Percentiles rank a stretch among this genome's conserved stretches.
phyloP scores from a whole-genome alignment of 37 sponge, comb jelly and placozoan species.

The Crambe crambe region DNA sequence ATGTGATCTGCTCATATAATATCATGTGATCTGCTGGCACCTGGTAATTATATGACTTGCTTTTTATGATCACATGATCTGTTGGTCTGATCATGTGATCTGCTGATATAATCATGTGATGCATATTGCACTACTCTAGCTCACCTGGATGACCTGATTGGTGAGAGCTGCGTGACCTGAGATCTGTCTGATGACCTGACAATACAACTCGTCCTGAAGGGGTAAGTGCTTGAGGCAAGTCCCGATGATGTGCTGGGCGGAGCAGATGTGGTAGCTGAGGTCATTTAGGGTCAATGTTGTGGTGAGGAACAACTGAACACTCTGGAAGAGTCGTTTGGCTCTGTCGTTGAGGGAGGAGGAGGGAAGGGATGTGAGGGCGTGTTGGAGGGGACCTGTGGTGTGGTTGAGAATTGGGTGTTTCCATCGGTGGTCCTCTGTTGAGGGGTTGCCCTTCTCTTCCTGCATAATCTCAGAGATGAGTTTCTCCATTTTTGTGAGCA shows the following conservation, averaged over 20 bases:
- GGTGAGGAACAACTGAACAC: constrained; percentile 43
- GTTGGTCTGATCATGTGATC: not conserved
- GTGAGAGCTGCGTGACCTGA: constrained; percentile 13
- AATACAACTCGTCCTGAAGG: constrained; percentile 76
- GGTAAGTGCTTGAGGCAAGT: constrained; percentile 37
- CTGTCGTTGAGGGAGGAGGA: constrained; percentile 28
- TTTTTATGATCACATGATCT: not conserved
- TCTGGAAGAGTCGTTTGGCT: constrained; percentile 48
- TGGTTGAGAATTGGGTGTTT: constrained; percentile 39
- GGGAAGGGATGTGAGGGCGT: constrained; percentile 49
- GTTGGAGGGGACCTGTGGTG: constrained; percentile 19
- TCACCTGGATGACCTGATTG: constrained; percentile 9
- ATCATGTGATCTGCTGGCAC: no score
- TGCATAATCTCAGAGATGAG: constrained; percentile 23
- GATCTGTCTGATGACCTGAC: constrained; percentile 66
- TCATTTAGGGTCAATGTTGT: not conserved
- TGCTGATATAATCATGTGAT: not conserved
- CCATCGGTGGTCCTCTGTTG: constrained; percentile 28
- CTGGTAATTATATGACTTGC: no score
- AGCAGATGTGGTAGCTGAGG: constrained; percentile 46
- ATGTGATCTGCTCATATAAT: not conserved
- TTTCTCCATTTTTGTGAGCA: constrained; percentile 43
- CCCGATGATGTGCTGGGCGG: constrained; percentile 39
- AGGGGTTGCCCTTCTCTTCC: not conserved
- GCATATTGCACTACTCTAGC: not conserved